Evolutionary conservation across 2,797 vertebrate genomes (phyloP).

Genomic region (Pangasius mekongensis): DNA sequence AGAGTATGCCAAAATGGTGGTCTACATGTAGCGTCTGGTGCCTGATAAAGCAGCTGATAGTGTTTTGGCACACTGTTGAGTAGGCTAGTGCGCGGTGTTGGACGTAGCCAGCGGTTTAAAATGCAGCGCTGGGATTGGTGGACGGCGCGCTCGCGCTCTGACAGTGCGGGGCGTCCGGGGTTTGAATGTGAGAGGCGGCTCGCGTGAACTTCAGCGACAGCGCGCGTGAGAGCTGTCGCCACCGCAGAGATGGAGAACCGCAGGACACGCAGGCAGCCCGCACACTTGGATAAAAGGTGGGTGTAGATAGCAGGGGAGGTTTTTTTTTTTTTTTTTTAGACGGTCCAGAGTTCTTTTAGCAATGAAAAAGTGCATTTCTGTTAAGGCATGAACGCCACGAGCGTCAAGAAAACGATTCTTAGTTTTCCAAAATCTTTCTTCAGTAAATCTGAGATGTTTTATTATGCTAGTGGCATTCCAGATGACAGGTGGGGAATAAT

Average conservation of each 20-base stretch:
- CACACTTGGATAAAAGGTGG: slow-evolving; percentile 42
- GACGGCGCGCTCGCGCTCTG: slow-evolving; percentile 5
- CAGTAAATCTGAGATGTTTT: neutral
- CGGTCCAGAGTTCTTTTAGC: neutral
- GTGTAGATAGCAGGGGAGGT: neutral
- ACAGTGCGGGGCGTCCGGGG: slow-evolving; percentile 24
- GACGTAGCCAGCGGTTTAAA: slow-evolving; percentile 50
- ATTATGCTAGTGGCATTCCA: neutral
- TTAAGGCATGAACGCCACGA: neutral
- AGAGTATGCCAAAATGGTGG: neutral
- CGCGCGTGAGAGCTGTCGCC: neutral
- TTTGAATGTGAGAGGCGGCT: slow-evolving; percentile 55
- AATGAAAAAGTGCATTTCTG: neutral
- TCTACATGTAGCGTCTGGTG: neutral
- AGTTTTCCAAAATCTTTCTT: neutral
- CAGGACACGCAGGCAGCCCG: neutral
- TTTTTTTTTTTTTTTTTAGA: neutral
- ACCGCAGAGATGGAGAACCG: slow-evolving; percentile 44
- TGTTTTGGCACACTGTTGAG: neutral
- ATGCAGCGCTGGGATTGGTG: slow-evolving; percentile 54
- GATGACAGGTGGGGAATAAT: neutral
- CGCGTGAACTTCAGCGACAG: slow-evolving; percentile 11
- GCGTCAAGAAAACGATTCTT: neutral
- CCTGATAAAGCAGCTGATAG: neutral
- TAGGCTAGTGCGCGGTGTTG: neutral